A percentile compares a stretch with the other conserved stretches of the same genome.
phyloP scores from a whole-genome alignment of 2,888 invertebrate genomes.

The Zele albiditarsus region DNA sequence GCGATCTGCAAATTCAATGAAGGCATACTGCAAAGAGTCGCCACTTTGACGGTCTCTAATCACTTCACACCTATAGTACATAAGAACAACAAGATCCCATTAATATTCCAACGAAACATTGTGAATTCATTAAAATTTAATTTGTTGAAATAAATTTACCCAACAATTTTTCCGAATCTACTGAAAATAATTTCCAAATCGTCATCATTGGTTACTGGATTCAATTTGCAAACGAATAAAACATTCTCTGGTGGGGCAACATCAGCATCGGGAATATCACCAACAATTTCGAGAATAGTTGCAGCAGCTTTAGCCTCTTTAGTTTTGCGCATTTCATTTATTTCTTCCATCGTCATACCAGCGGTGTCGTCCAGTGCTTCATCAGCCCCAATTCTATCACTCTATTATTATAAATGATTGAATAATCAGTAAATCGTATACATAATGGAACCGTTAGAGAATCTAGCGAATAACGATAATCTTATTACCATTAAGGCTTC shows the following conservation, averaged over 20 bases:
- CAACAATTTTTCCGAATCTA: conserved; percentile 92
- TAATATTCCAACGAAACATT: neutral
- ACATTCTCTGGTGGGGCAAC: conserved; percentile 99
- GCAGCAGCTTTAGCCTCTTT: conserved; percentile 97
- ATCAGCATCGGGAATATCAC: conserved; percentile 97
- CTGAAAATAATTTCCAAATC: conserved; percentile 98
- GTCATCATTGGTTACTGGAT: conserved; percentile 98
- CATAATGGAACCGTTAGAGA: neutral
- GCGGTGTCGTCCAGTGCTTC: conserved; percentile 93
- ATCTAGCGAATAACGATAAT: neutral
- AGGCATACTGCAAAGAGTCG: conserved; percentile 98
- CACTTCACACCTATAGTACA: conserved; percentile 86
- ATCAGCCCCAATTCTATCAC: conserved; percentile 92
- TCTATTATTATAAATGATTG: conserved; percentile 71
- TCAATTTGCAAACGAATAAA: conserved; percentile 98
- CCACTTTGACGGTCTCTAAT: conserved; percentile 94
- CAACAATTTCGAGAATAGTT: conserved; percentile 98
- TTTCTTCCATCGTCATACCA: conserved; percentile 88
- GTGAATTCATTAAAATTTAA: no score
- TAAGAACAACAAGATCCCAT: conserved; percentile 10
- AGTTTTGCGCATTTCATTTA: conserved; percentile 89
- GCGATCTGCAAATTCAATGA: conserved; percentile 95
- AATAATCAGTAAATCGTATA: conserved; percentile 28
- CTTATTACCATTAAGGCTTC: conserved; percentile 78
- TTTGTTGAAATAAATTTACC: conserved; percentile 65